Conservation (phyloP, 2,888 invertebrate species). For the Eremobia ochroleuca region DNA sequence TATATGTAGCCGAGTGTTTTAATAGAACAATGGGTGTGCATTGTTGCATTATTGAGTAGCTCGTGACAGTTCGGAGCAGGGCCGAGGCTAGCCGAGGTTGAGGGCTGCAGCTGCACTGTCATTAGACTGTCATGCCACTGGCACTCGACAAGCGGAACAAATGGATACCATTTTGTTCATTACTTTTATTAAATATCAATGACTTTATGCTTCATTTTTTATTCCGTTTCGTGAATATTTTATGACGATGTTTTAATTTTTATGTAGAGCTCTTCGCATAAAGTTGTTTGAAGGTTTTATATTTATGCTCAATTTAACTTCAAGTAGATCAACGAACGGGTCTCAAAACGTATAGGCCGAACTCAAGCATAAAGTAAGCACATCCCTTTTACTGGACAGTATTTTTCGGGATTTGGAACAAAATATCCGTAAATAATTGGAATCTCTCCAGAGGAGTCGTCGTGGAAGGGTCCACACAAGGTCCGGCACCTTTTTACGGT, state of each 20-base stretch:
- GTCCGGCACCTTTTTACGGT: slow-evolving; percentile 89
- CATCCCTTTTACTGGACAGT: slow-evolving; percentile 79
- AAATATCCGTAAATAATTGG: slow-evolving; percentile 89
- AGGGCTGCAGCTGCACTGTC: slow-evolving; percentile 84
- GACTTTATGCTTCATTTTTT: slow-evolving; percentile 49
- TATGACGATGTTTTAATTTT: neutral
- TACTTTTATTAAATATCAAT: slow-evolving; percentile 71
- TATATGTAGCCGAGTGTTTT: slow-evolving; percentile 64
- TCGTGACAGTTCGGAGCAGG: slow-evolving; percentile 73
- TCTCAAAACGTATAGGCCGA: slow-evolving; percentile 68
- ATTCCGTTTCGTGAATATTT: slow-evolving; percentile 43
- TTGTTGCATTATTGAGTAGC: slow-evolving; percentile 87
- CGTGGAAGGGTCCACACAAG: slow-evolving; percentile 83
- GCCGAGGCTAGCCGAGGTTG: slow-evolving; percentile 55
- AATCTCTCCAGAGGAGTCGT: slow-evolving; percentile 83
- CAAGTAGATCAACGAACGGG: slow-evolving; percentile 59
- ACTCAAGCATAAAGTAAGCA: slow-evolving; percentile 79
- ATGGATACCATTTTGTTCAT: slow-evolving; percentile 80
- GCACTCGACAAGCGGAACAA: slow-evolving; percentile 84
- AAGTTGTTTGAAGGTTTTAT: neutral
- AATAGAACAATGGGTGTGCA: slow-evolving; percentile 79
- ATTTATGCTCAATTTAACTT: slow-evolving; percentile 28
- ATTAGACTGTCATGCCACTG: slow-evolving; percentile 77
- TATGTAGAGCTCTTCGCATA: neutral
- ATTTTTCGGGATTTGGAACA: slow-evolving; percentile 85